phyloP scores from a whole-genome alignment of 1,140 invertebrate genomes.

The Venturia canescens region DNA sequence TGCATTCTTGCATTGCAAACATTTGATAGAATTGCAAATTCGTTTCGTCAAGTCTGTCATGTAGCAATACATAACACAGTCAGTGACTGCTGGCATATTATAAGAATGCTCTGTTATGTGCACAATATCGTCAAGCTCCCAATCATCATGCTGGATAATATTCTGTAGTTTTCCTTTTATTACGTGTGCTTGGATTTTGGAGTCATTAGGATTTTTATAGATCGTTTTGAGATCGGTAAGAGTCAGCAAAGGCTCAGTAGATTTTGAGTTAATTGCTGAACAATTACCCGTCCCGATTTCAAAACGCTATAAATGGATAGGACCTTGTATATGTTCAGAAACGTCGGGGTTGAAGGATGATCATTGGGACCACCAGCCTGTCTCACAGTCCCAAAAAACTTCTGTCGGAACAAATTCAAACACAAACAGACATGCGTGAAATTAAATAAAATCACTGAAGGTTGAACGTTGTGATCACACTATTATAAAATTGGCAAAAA shows the following conservation, averaged over 20 bases:
- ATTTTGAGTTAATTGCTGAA: not conserved
- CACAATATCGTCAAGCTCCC: conserved; percentile 40
- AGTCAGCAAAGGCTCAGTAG: not conserved
- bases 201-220: conserved; percentile 32
- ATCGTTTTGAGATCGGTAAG: conserved; percentile 38
- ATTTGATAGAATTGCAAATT: conserved; percentile 29
- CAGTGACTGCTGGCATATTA: conserved; percentile 11
- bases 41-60: conserved; percentile 38
- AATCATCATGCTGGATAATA: conserved; percentile 46
- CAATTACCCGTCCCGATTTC: conserved; percentile 37
- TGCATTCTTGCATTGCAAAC: conserved; percentile 23
- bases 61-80: conserved; percentile 47
- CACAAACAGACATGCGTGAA: not conserved
- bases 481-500: not conserved
- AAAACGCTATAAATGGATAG: not conserved
- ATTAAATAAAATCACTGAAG: conserved; percentile 33
- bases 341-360: conserved; percentile 26
- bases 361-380: conserved; percentile 41
- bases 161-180: conserved; percentile 25
- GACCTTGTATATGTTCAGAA: conserved; percentile 38
- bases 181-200: not conserved
- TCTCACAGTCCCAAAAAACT: conserved; percentile 22
- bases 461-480: too few species aligned
- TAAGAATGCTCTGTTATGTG: conserved; percentile 40
- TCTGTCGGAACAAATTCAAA: not conserved